Base-by-base conservation (phyloP, 2,797 vertebrate genomes). In the Momotus momota region DNA sequence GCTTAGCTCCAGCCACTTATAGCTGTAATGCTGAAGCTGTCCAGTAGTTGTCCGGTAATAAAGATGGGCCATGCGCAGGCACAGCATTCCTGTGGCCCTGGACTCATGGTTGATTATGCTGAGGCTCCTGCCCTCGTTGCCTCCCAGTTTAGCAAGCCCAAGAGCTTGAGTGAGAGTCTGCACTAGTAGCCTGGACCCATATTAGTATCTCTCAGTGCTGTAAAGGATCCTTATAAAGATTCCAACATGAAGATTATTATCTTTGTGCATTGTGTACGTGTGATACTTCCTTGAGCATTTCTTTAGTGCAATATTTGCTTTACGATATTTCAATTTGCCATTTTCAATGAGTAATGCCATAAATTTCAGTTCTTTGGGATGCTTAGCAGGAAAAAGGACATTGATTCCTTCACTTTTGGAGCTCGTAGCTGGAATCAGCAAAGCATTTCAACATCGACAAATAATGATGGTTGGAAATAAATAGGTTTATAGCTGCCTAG, bases 51-150 rank as follows among this genome's bases (percentile, higher is more conserved):
- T 23, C 31, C 43, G 83, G 26, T 2, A n/a, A 33, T 4, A 18
- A 40, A 0, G 7, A 27, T 7, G 26, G 29, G 45, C 27, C 2
- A 4, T 55, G 27, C 35, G 40, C 69, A 35, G 49, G 19, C 40
- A 33, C 22, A 10, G 25, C 43, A 35, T 14, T 70, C 51, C 38
- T 29, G 11, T 9, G 31, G 8, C 46, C 33, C 4, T 55, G 58
- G 38, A 1, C 33, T 52, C 27, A 4, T 0, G 1, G 26, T 1
- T 4, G 2, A 13, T 8, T n/a, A 3, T 17, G 41, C 52, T 75
- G 73, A 55, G 57, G 20, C 45, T 82, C 40, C 45, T 64, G 69
- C 51, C 67, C 55, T 35, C 49, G 38, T 41, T 15, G 0, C 9
- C 12, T 40, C 45, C 31, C 45, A 48, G 3, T 3, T 31, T 43